These are phyloP conservation scores for Slavum lentiscoides DNA, from an alignment of 2,888 invertebrate genomes.

Conservation along the genomic window DNA sequence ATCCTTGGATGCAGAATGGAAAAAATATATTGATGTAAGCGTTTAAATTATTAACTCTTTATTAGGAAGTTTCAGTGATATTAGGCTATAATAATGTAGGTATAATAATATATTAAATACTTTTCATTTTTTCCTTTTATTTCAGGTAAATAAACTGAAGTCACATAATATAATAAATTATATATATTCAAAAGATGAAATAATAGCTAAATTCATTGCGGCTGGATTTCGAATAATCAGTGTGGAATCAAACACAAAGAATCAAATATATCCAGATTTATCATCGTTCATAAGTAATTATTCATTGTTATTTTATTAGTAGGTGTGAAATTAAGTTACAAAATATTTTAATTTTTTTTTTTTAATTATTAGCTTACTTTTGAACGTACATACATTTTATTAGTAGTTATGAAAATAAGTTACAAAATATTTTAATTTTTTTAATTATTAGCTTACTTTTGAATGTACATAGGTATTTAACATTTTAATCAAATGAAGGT, in stretches of 20 bases:
- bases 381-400: no score
- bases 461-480: no score
- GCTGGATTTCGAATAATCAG: slow-evolving; percentile 32
- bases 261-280: slow-evolving; percentile 24
- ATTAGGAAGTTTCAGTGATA: background rate
- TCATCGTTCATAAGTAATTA: slow-evolving; percentile 32
- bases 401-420: no score
- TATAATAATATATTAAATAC: no score
- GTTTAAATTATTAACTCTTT: background rate
- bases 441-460: no score
- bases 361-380: no score
- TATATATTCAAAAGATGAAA: slow-evolving; percentile 20
- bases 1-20: slow-evolving; percentile 39
- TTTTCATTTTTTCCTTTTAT: background rate
- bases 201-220: background rate
- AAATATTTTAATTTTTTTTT: background rate
- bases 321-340: background rate
- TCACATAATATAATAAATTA: background rate
- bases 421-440: background rate
- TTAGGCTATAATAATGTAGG: no score
- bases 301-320: background rate
- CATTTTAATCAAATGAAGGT: no score
- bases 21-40: slow-evolving; percentile 36
- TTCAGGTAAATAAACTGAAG: background rate
- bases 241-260: slow-evolving; percentile 28